Evolutionary conservation across 2,113 vertebrate genomes (phyloP), one percentile per base, ranked within the genome.

Genomic region (Fregata magnificens): DNA sequence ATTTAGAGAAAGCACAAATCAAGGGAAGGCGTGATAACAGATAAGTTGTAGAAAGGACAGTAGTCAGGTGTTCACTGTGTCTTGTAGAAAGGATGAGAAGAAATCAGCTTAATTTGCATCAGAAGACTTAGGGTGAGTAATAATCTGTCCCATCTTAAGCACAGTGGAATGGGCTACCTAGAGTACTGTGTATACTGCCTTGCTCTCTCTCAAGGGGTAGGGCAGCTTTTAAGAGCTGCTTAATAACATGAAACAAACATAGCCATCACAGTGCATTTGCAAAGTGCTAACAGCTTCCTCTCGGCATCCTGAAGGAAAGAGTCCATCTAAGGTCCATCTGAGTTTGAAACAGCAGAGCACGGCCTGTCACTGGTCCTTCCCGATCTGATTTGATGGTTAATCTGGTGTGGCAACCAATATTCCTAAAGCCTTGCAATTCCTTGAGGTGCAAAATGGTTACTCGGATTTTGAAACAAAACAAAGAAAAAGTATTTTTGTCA

Each of bases 161-260:
- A 18, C 65, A 38, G 47, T 6, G 55, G 24, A 50, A 6, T 1
- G 76, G 71, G 62, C 62, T 90, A 32, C 50, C 25, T 9, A 12
- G 7, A 24, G 45, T 0, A 16, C 47, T 8, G 45, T 1, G 34
- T 31, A 3, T 18, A 45, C 88, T 58, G 70, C 88, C 32, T 38
- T 13, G 69, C 81, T 56, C 20, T 22, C 52, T 45, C 61, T 21
- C 29, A 42, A 26, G n/a, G 62, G 47, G 5, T 10, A 6, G 74
- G 42, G 8, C 49, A 31, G 67, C 49, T 76, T 59, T 7, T 2
- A 4, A 8, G 58, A 56, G 71, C 53, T 28, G 14, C 18, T 34
- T 5, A 4, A 2, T 8, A 16, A 20, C 22, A 5, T 0, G 32
- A 11, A 58, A 11, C 13, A 34, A 67, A 44, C 22, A 15, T 1